phyloP scores from a whole-genome alignment of 2,113 vertebrate genomes.

The Zootoca vivipara region DNA sequence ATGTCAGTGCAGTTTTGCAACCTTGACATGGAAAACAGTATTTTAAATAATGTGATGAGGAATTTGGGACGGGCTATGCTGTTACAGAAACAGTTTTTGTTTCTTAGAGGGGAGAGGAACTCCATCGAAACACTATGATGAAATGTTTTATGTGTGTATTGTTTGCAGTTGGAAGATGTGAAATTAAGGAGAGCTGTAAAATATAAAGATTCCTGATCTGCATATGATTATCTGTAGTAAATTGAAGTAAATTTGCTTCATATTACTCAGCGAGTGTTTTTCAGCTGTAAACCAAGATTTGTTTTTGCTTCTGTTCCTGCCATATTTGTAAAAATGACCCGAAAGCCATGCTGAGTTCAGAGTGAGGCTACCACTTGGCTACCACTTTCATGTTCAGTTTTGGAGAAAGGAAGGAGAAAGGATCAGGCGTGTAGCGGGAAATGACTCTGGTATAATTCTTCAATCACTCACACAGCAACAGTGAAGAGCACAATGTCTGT shows the following conservation, averaged over 20 bases:
- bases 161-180: constrained; percentile 49
- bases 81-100: constrained; percentile 15
- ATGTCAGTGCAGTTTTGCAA: constrained; percentile 45
- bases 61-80: constrained; percentile 33
- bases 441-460: neutral
- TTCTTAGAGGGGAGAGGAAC: neutral
- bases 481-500: neutral
- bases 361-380: neutral
- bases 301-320: constrained; percentile 4
- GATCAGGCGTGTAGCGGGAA: neutral
- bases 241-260: constrained; percentile 65
- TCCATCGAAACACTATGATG: constrained; percentile 35
- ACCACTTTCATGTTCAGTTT: neutral
- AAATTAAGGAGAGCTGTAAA: constrained; percentile 70
- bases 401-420: neutral
- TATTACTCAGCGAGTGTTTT: constrained; percentile 51
- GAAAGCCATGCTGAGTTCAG: neutral
- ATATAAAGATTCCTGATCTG: constrained; percentile 58
- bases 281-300: constrained; percentile 47
- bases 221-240: constrained; percentile 64
- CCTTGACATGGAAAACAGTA: constrained; percentile 24
- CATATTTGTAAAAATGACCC: constrained; percentile 38
- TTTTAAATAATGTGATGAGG: constrained; percentile 38
- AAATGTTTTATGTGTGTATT: constrained; percentile 62
- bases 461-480: neutral